Evolutionary conservation across 2,113 vertebrate genomes (phyloP).

Genomic region (Okapia johnstoni): DNA sequence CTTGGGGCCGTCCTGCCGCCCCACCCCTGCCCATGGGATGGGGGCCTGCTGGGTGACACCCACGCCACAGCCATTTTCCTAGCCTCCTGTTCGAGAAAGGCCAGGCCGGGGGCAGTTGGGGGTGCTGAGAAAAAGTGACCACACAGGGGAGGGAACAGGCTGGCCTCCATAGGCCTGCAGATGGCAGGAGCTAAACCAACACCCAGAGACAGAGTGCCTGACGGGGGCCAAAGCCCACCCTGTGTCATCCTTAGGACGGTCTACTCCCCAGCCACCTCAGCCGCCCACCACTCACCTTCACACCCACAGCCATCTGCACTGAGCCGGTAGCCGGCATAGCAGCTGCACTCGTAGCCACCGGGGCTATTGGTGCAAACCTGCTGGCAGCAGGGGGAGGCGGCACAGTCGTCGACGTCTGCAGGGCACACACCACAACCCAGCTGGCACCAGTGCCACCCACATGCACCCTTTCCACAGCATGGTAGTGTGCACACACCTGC

Average conservation of each 20-base stretch:
- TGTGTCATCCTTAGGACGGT: rapidly evolving
- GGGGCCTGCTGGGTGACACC: neutral
- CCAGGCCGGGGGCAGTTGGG: neutral
- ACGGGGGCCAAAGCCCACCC: rapidly evolving
- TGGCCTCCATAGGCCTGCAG: rapidly evolving
- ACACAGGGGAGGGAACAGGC: rapidly evolving
- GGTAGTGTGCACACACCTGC: neutral
- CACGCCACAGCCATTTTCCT: rapidly evolving
- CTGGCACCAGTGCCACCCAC: rapidly evolving
- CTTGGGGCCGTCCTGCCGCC: rapidly evolving
- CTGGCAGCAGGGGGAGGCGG: constrained; percentile 87
- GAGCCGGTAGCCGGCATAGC: constrained; percentile 89
- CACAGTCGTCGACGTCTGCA: constrained; percentile 91
- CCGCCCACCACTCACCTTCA: constrained; percentile 81
- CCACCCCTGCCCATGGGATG: rapidly evolving
- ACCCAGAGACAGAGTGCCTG: neutral
- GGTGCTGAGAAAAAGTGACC: rapidly evolving
- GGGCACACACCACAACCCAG: neutral
- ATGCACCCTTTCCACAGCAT: rapidly evolving
- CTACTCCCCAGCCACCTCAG: rapidly evolving
- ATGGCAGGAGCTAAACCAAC: rapidly evolving
- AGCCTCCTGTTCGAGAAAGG: rapidly evolving
- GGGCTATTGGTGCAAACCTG: constrained; percentile 94
- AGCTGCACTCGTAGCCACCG: constrained; percentile 94
- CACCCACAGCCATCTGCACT: constrained; percentile 88